Evolutionary conservation across 2,797 vertebrate genomes (phyloP), one percentile per base, ranked within the genome.

Genomic region (Helicolenus hilgendorfi): DNA sequence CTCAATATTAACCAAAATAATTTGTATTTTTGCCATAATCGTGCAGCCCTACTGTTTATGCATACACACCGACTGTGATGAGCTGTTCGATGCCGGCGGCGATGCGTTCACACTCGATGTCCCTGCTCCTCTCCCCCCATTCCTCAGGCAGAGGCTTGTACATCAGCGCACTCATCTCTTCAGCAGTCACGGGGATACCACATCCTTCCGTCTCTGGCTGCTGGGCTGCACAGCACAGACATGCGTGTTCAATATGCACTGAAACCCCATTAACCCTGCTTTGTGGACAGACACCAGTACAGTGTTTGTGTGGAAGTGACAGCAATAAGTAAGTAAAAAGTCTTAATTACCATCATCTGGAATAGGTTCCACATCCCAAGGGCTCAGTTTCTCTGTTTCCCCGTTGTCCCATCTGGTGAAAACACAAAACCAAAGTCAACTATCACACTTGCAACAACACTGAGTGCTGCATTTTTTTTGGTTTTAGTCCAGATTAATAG

Each of bases 351-450:
- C 98, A 87, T 98, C 96, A 77, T 99, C 98, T 90, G 98, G 97
- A 96, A 99, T 98, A 76, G 98, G 97, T 53, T 99, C 99, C 95
- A 99, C 98, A 88, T 99, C 99, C 99, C 99, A 99, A 0, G 99
- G 99, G 91, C 99, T 99, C 73, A 99, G 97, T 85, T 98, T 99
- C 95, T 99, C 99, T 2, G 89, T 98, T 95, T 99, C 99, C 14
- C 98, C 98, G 7, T 99, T 99, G 95, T 99, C 99, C 99, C 99
- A 99, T 71, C 99, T 99, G 94, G 90, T 86, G 65, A 76, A 53
- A 90, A 82, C 27, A 74, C n/a, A 75, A 73, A 33, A 60, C 26
- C 53, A 67, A 15, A n/a, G 7, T 65, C 45, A 77, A 26, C 15
- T 7, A 11, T 41, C 22, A 58, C 10, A 38, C 26, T 18, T 38